phyloP scores from a whole-genome alignment of 2,797 vertebrate species.

The Apodemus agrarius region DNA sequence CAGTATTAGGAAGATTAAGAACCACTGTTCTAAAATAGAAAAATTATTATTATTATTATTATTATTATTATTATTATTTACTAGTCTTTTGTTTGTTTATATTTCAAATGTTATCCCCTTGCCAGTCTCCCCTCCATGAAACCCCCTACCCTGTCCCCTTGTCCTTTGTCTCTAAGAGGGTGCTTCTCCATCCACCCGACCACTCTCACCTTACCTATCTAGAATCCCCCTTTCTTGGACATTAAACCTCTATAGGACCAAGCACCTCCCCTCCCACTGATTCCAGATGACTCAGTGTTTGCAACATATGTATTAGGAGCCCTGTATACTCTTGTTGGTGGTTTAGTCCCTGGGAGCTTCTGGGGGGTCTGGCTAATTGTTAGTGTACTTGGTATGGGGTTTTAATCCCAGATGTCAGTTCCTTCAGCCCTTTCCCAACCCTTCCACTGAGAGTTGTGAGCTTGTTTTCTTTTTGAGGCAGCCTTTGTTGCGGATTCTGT shows the following conservation, averaged over 20 bases:
- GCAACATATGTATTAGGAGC: neutral
- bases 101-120: no score
- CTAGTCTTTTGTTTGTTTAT: neutral
- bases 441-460: neutral
- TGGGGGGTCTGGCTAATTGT: neutral
- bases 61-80: neutral
- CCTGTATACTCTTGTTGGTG: neutral
- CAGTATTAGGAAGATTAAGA: neutral
- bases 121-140: no score
- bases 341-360: neutral
- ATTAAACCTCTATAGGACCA: neutral
- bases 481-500: neutral
- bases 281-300: neutral
- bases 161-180: no score
- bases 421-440: neutral
- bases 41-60: neutral
- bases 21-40: neutral
- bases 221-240: neutral
- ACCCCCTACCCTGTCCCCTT: no score
- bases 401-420: neutral
- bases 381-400: neutral
- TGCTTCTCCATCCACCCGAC: no score
- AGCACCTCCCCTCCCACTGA: neutral
- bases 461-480: neutral
- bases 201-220: neutral